Evolutionary conservation across 2,113 vertebrate species (phyloP).

Genomic region (Parus major): DNA sequence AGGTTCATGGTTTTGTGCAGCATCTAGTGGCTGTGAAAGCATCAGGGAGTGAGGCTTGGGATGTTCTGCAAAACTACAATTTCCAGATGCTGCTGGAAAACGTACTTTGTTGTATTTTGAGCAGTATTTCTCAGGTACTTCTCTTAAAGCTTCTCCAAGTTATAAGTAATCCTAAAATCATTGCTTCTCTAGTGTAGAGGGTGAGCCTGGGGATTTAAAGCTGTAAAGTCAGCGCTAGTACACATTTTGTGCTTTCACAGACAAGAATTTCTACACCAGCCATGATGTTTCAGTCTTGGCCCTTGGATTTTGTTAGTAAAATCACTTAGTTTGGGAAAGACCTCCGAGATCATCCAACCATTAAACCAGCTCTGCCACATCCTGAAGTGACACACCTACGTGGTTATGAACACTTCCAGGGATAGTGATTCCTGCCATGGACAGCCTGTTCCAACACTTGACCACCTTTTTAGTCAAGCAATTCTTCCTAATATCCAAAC

Average conservation of each 20-base stretch:
- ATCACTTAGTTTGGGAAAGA: neutral
- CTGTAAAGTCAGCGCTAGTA: neutral
- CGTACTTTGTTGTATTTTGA: neutral
- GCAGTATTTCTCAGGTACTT: neutral
- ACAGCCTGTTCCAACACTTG: neutral
- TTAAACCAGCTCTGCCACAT: neutral
- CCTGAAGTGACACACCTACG: fast-evolving
- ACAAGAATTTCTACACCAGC: neutral
- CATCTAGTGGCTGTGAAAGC: neutral
- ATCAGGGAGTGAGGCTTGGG: neutral
- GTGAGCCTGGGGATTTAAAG: neutral
- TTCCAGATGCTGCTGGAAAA: neutral
- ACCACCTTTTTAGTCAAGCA: neutral
- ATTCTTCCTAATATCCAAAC: neutral
- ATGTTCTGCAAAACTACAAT: neutral
- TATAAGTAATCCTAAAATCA: neutral
- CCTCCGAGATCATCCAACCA: fast-evolving
- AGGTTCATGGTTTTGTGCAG: neutral
- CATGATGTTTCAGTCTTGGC: neutral
- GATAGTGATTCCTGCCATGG: neutral
- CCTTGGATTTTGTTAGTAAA: neutral
- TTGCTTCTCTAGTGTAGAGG: neutral
- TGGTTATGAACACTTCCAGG: neutral
- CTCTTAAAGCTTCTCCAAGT: fast-evolving
- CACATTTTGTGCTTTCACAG: neutral